Percentiles rank a stretch among this genome's conserved stretches.
Conservation (phyloP, 2,797 vertebrate species). For the Podarcis lilfordi region DNA sequence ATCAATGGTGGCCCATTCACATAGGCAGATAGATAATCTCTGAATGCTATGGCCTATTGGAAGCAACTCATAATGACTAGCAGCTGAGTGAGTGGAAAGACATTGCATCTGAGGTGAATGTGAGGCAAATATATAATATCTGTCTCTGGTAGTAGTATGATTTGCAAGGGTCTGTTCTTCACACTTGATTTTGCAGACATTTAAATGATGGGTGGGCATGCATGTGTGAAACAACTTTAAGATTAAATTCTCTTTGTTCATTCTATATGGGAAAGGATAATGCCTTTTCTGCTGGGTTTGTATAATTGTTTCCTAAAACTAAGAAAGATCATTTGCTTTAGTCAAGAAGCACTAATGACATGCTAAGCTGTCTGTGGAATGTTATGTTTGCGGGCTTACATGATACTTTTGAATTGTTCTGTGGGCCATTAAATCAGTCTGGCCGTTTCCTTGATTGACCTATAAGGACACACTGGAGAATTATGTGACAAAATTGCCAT, state of each 20-base stretch:
- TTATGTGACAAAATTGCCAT: not conserved
- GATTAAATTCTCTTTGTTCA: not conserved
- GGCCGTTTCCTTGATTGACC: not conserved
- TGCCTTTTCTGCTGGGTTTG: not conserved
- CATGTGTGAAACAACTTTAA: not conserved
- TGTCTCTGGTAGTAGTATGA: not conserved
- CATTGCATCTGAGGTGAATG: not conserved
- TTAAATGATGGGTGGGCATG: not conserved
- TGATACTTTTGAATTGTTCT: not conserved
- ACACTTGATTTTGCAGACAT: not conserved
- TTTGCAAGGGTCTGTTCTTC: not conserved
- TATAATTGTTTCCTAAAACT: fast-evolving
- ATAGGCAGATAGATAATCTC: not conserved
- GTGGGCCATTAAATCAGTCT: fast-evolving
- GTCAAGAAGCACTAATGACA: not conserved
- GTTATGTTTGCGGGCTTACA: not conserved
- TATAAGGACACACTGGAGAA: not conserved
- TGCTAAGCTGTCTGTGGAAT: not conserved
- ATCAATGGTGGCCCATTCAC: not conserved
- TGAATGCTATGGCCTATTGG: not conserved
- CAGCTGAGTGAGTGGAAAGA: not conserved
- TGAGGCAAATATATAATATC: not conserved
- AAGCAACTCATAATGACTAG: not conserved
- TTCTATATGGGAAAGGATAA: not conserved
- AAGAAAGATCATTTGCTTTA: not conserved